Evolutionary conservation across 2,797 vertebrate genomes (phyloP).

Genomic region (Diglossa cyanea): DNA sequence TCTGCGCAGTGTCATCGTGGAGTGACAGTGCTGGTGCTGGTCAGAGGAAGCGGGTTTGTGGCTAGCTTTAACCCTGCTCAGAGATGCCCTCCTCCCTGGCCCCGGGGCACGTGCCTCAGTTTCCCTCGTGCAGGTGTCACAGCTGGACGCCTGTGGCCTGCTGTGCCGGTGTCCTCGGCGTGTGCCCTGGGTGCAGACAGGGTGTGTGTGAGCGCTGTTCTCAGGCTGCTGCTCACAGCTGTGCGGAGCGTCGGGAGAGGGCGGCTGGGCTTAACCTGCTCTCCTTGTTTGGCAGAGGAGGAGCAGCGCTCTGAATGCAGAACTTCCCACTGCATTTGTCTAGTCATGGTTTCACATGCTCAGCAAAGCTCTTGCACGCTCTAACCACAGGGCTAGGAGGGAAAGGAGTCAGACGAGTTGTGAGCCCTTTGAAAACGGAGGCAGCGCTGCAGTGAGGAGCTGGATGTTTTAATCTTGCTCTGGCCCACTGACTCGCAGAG

Average conservation of each 20-base stretch:
- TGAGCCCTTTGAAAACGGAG: background rate
- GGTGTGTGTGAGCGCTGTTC: accelerated
- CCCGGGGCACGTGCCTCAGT: background rate
- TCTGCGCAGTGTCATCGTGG: accelerated
- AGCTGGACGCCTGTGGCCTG: background rate
- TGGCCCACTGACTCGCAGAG: background rate
- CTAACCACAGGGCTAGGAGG: constrained; percentile 42
- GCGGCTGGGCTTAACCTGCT: constrained; percentile 22
- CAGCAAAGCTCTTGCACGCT: constrained; percentile 33
- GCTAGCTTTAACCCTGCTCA: background rate
- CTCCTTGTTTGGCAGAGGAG: constrained; percentile 33
- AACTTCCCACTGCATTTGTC: constrained; percentile 44
- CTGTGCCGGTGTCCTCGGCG: background rate
- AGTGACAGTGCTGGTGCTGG: background rate
- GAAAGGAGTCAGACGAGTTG: constrained; percentile 29
- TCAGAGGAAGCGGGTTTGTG: background rate
- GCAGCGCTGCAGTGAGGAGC: background rate
- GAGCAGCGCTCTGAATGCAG: background rate
- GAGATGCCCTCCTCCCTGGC: background rate
- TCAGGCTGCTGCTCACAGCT: background rate
- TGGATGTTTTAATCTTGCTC: background rate
- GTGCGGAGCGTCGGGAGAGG: background rate
- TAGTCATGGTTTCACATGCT: constrained; percentile 64
- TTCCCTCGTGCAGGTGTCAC: background rate
- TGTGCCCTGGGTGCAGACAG: background rate